A percentile compares a stretch with the other conserved stretches of the same genome.
These are phyloP conservation scores for Atopsyche davidsoni DNA, from an alignment of 1,140 invertebrate genomes.

Conservation along the genomic window DNA sequence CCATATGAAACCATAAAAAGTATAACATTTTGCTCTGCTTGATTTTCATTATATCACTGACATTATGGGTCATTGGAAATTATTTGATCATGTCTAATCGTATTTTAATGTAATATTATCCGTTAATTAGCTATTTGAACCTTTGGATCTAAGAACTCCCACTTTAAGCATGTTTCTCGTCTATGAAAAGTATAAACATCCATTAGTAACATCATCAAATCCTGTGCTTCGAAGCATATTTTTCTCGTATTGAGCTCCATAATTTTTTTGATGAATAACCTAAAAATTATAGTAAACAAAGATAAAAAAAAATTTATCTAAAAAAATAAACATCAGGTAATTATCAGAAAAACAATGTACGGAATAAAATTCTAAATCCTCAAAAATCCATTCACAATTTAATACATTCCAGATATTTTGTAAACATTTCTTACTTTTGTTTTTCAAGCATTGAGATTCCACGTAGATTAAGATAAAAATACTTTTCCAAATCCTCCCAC, in stretches of 20 bases:
- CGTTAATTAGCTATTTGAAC: neutral
- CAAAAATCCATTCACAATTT: conserved; percentile 5
- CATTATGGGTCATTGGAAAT: too few relatives aligned
- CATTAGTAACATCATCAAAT: conserved; percentile 12
- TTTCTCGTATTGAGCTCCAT: conserved; percentile 9
- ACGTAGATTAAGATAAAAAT: conserved; percentile 8
- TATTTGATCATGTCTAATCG: neutral
- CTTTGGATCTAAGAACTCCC: conserved; percentile 18
- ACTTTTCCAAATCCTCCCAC: conserved; percentile 4
- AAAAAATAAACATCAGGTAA: too few relatives aligned
- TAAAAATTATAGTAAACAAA: too few relatives aligned
- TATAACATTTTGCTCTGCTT: too few relatives aligned
- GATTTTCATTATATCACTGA: too few relatives aligned
- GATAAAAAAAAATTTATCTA: too few relatives aligned
- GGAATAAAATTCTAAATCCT: neutral
- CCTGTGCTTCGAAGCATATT: conserved; percentile 18
- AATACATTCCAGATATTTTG: neutral
- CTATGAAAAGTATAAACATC: conserved; percentile 14
- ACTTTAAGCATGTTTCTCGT: conserved; percentile 16
- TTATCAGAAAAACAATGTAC: neutral
- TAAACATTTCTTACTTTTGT: neutral
- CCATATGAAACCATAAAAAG: too few relatives aligned
- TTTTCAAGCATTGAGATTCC: conserved; percentile 7
- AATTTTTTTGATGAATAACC: conserved; percentile 8
- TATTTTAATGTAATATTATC: neutral